Evolutionary conservation across 2,888 invertebrate species (phyloP), one percentile per base, ranked within the genome.

Genomic region (Gibbula magus): DNA sequence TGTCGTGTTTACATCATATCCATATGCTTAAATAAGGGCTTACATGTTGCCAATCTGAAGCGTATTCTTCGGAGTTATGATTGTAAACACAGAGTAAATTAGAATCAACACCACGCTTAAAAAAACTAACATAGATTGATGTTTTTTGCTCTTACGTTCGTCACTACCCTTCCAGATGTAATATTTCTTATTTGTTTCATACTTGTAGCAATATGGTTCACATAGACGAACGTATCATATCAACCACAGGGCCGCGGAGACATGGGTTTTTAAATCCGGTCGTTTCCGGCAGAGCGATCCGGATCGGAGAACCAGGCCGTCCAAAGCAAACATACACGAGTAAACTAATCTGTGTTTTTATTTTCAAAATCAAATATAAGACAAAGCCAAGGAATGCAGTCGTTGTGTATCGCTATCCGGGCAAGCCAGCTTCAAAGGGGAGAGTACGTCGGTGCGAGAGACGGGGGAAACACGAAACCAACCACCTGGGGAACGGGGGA

Each of bases 231-330:
- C 13, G 35, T 70, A 70, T 70, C 70, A 70, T 39, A 70, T 70
- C 35, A 70, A 20, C 70, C 18, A 70, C 70, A 7, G n/a, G 70
- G 70, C 20, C 39, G 35, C 20, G 35, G 35, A 70, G 70, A 70
- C 70, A 70, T 70, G 70, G 70, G 70, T 70, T 70, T 70, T 70
- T 70, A 70, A 70, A 70, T 32, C 70, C 70, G 70, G 70, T 70
- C 32, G 70, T 35, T 70, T 70, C 70, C 70, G 70, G 70, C 18
- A 70, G 70, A 70, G 35, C 39, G 70, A 70, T 70, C 70, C 70
- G 70, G 70, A 70, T 39, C 35, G 70, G 70, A 70, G 70, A 70
- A 70, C 70, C 70, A 10, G 39, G 70, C 39, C 35, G 35, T 39
- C 70, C 70, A 70, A 70, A 35, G 35, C 35, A 70, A 70, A 70